Percentiles rank a stretch among this genome's conserved stretches.
These are phyloP conservation scores for Plectrocnemia conspersa DNA, from an alignment of 1,140 invertebrate species.

Conservation along the genomic window DNA sequence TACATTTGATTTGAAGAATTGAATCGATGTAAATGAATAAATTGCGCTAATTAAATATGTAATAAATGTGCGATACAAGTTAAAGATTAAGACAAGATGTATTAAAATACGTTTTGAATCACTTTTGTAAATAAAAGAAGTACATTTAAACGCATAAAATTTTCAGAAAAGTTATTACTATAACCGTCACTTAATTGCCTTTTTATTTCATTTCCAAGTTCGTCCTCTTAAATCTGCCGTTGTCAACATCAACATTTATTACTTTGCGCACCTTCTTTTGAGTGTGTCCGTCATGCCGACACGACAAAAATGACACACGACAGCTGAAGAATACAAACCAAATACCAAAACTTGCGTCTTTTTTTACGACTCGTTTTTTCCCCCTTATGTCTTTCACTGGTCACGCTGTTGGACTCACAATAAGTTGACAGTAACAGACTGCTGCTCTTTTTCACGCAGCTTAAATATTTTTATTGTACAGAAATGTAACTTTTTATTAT, in stretches of 20 bases:
- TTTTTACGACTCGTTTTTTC: conserved; percentile 3
- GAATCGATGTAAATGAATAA: too few relatives aligned
- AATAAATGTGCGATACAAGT: too few relatives aligned
- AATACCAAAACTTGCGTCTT: not conserved
- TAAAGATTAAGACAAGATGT: too few relatives aligned
- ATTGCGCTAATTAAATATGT: too few relatives aligned
- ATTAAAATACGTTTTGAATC: too few relatives aligned
- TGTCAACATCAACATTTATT: conserved; percentile 7
- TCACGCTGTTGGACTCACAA: conserved; percentile 5
- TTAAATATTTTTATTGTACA: not conserved
- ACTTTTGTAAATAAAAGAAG: too few relatives aligned
- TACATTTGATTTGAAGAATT: too few relatives aligned
- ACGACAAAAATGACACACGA: not conserved
- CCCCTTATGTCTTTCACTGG: not conserved
- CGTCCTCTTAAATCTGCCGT: conserved; percentile 12
- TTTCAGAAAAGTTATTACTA: too few relatives aligned
- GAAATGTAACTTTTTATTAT: too few relatives aligned
- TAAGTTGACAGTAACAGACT: conserved; percentile 24
- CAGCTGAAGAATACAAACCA: conserved; percentile 11
- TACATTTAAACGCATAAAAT: too few relatives aligned
- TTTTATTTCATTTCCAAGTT: conserved; percentile 9
- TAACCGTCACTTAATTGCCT: too few relatives aligned
- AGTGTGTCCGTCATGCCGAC: conserved; percentile 10
- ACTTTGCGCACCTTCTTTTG: conserved; percentile 11
- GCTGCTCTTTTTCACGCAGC: not conserved